Evolutionary conservation across 1,140 invertebrate genomes (phyloP), one percentile per base, ranked within the genome.

Genomic region (Apolygus lucorum): DNA sequence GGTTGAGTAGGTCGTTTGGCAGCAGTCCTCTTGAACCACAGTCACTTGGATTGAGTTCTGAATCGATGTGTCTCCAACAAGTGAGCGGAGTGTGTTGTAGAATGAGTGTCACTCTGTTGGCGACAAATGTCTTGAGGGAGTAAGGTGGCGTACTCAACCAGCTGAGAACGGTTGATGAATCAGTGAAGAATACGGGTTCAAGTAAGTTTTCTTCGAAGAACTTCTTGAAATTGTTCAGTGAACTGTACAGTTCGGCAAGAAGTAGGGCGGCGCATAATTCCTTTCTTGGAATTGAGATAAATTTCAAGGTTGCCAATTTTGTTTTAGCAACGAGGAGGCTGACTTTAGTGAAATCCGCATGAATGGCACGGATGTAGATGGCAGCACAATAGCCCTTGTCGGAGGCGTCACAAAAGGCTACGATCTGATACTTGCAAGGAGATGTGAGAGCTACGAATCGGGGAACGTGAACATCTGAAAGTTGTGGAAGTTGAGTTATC

Each of bases 21-120:
- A 27, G 59, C 21, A 75, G 28, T 14, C 81, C 80, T 24, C 81
- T 68, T 0, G 80, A 81, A 78, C 78, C n/a, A n/a, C n/a, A n/a
- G n/a, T n/a, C n/a, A n/a, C n/a, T n/a, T 0, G 80, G 79, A 68
- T 82, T 81, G 2, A 73, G 52, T 1, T 73, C 66, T 0, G 74
- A 73, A 17, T 71, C 42, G 0, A 79, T 75, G 62, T 70, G 29
- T 67, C n/a, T 71, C 72, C 13, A 74, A 29, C 25, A 22, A 11
- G 17, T 21, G 54, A 4, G 21, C 4, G 54, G 54, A 62, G 4
- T 11, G 11, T 62, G 17, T 21, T 25, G 24, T n/a, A 62, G 54
- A 21, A 62, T 62, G 4, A 79, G 73, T 49, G 70, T 70, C 77
- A 79, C 80, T 14, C 66, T 52, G 52, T 52, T 62, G 8, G 27